These are phyloP conservation scores for Schizotus pectinicornis DNA, from an alignment of 2,888 invertebrate genomes.

Conservation along the genomic window DNA sequence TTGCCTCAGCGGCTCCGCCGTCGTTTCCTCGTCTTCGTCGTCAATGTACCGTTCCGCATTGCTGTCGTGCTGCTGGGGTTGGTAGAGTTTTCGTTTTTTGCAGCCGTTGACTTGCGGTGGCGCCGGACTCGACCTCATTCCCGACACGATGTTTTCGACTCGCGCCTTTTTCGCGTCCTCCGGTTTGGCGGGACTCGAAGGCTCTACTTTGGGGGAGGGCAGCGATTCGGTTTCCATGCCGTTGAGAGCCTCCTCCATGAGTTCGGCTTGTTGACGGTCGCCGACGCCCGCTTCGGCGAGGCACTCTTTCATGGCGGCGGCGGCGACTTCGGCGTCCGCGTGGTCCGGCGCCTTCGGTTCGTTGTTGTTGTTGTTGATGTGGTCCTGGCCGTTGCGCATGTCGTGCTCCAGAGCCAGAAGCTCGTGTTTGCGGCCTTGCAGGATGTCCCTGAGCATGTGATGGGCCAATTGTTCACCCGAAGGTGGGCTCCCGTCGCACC, in stretches of 20 bases:
- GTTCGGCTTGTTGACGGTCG: conserved; percentile 59
- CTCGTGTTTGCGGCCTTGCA: conserved; percentile 87
- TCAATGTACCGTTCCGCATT: conserved; percentile 71
- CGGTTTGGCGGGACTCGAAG: conserved; percentile 65
- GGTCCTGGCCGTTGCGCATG: conserved; percentile 62
- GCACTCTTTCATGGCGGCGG: conserved; percentile 58
- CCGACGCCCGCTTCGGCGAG: conserved; percentile 68
- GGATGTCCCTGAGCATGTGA: conserved; percentile 88
- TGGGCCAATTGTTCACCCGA: conserved; percentile 69
- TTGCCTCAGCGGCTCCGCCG: conserved; percentile 79
- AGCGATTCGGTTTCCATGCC: conserved; percentile 68
- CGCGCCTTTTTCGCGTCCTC: conserved; percentile 88
- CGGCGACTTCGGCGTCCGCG: conserved; percentile 47
- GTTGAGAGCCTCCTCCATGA: conserved; percentile 68
- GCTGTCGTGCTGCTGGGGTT: conserved; percentile 91
- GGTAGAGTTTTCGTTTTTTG: conserved; percentile 94
- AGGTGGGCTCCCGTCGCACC: conserved; percentile 65
- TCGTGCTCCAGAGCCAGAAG: conserved; percentile 75
- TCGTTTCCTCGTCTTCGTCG: conserved; percentile 74
- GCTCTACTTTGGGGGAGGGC: conserved; percentile 64
- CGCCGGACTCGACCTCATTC: conserved; percentile 88
- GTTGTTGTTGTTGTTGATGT: conserved; percentile 60
- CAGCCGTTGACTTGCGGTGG: conserved; percentile 87
- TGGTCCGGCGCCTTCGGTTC: conserved; percentile 58
- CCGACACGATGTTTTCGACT: conserved; percentile 94